phyloP scores from a whole-genome alignment of 2,797 vertebrate species.

The Amniataba percoides region DNA sequence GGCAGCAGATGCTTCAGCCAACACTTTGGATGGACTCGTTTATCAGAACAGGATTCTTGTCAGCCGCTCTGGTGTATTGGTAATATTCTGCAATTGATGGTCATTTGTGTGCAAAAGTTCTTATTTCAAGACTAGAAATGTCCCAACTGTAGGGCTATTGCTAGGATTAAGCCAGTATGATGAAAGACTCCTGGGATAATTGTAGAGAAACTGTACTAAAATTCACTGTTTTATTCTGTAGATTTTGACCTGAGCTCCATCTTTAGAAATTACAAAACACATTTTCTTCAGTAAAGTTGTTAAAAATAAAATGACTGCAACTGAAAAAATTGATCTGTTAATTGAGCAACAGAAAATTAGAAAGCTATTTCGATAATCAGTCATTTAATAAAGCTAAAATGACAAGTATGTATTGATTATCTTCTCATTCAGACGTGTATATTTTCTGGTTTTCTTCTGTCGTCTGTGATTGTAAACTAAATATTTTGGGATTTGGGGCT shows the following conservation, averaged over 20 bases:
- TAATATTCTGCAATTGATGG: conserved; percentile 62
- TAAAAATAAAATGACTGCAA: not conserved
- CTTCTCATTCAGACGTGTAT: not conserved
- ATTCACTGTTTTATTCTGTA: not conserved
- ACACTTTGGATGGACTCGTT: conserved; percentile 34
- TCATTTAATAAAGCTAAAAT: not conserved
- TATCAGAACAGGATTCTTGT: conserved; percentile 64
- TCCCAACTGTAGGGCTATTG: not conserved
- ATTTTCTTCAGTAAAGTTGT: not conserved
- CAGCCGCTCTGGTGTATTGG: conserved; percentile 42
- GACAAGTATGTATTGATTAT: not conserved
- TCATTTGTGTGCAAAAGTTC: conserved; percentile 45
- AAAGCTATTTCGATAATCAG: not conserved
- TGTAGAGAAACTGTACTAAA: conserved; percentile 12
- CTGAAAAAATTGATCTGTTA: not conserved
- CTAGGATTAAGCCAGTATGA: conserved; percentile 20
- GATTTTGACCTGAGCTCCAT: not conserved
- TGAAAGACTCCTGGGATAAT: conserved; percentile 20
- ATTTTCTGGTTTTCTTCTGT: conserved; percentile 1
- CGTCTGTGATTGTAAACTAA: not conserved
- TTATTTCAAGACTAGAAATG: conserved; percentile 20
- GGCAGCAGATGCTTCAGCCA: conserved; percentile 21
- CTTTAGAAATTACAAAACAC: conserved; percentile 13
- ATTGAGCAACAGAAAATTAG: not conserved
- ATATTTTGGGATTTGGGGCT: not conserved